Evolutionary conservation across 2,888 invertebrate genomes (phyloP).

Genomic region (Drosophila meridiana): DNA sequence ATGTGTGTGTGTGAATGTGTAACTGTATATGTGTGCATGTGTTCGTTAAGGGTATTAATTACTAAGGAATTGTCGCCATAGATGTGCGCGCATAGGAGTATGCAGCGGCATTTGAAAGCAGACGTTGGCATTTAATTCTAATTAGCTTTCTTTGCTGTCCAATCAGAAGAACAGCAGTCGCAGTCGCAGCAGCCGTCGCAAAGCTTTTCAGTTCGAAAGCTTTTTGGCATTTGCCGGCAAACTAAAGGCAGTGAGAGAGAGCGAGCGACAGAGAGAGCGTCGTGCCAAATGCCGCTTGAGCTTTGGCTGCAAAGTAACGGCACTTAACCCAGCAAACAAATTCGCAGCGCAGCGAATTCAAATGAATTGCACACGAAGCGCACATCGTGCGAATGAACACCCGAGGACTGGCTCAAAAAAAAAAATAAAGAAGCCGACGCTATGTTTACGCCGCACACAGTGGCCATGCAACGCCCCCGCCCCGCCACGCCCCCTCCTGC

Average conservation of each 20-base stretch:
- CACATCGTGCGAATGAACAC: constrained; percentile 37
- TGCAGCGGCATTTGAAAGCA: constrained; percentile 13
- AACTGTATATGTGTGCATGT: neutral
- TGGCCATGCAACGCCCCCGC: neutral
- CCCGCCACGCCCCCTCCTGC: neutral
- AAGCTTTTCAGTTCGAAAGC: constrained; percentile 17
- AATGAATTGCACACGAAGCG: constrained; percentile 28
- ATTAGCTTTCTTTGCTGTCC: constrained; percentile 3
- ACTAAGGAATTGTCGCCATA: neutral
- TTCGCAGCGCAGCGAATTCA: constrained; percentile 55
- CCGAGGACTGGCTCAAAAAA: neutral
- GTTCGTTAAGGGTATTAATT: constrained; percentile 5
- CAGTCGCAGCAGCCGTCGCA: neutral
- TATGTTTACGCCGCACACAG: constrained; percentile 27
- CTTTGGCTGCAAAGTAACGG: constrained; percentile 52
- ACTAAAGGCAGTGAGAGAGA: neutral
- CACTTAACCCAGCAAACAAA: constrained; percentile 50
- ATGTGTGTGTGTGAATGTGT: neutral
- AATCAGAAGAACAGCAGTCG: neutral
- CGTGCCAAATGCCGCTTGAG: constrained; percentile 3
- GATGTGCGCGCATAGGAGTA: constrained; percentile 3
- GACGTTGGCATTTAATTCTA: constrained; percentile 9
- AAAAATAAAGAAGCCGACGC: constrained; percentile 27
- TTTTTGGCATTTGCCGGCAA: constrained; percentile 21
- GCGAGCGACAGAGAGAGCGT: neutral